Base-by-base conservation (phyloP, 2,888 invertebrate genomes). In the Unio delphinus region DNA sequence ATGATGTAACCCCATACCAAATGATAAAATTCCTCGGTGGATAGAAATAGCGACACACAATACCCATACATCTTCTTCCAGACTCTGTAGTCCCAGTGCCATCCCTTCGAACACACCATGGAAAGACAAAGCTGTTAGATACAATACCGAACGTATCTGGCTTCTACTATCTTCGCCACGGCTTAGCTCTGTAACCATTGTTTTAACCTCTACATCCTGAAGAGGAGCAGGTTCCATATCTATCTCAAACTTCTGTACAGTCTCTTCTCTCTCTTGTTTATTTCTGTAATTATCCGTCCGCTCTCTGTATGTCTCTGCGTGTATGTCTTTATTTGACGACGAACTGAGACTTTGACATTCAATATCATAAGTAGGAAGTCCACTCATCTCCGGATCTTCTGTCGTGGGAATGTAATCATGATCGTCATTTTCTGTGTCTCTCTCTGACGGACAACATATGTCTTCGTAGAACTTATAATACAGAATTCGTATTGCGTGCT, bases 81-180 rank as follows among this genome's bases (percentile, higher is more conserved):
- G 68, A 62, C 82, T 80, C 70, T 85, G 86, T 18, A 86, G 68
- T 18, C 84, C 85, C 7, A 86, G 71, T 17, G 84, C 80, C 84
- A 86, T 84, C n/a, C 85, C 86, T 70, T 86, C 86, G 67, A 86
- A 85, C 8, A 86, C 82, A 15, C 86, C 86, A 69, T 86, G 85
- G 67, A 86, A 85, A 17, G 85, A 84, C n/a, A 86, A 70, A 8
- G 84, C 85, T 58, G 84, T 81, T 55, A 86, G 79, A 71, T 81
- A 83, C 17, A 86, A 75, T 61, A 83, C 85, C 54, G 84, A 84
- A 5, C 84, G 76, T 54, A 84, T 80, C 66, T 86, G 85, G n/a
- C 83, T 83, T 64, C 79, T 77, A 54, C 82, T 76, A 23, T 80
- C 82, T 60, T 83, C 84, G 0, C 77, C 79, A 45, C 81, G 73